These are phyloP conservation scores for Holothuria glaberrima DNA, from an alignment of 35 echinoderm and acorn worm species.

Conservation along the genomic window DNA sequence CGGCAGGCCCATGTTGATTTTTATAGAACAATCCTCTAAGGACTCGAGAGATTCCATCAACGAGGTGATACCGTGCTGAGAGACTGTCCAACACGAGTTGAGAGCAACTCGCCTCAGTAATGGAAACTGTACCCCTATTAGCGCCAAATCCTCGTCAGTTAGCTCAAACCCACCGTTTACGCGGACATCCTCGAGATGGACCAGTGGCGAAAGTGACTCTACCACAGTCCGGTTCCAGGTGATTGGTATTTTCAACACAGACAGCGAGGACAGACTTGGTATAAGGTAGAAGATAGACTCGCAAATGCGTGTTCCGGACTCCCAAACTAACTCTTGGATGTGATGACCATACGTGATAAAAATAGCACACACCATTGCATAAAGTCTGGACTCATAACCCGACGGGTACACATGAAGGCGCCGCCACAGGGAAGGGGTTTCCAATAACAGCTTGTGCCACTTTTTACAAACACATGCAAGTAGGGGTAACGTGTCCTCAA, in stretches of 20 bases:
- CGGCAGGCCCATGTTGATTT: slow-evolving; percentile 87
- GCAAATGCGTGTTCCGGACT: slow-evolving; percentile 74
- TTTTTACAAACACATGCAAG: slow-evolving; percentile 77
- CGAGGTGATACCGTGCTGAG: slow-evolving; percentile 60
- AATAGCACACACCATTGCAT: slow-evolving; percentile 61
- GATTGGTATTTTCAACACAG: slow-evolving; percentile 79
- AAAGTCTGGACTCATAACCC: slow-evolving; percentile 34
- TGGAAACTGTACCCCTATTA: slow-evolving; percentile 76
- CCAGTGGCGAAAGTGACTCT: slow-evolving; percentile 74
- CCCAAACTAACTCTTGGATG: slow-evolving; percentile 80
- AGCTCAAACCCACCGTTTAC: slow-evolving; percentile 94
- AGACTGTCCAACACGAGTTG: slow-evolving; percentile 82
- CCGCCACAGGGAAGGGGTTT: slow-evolving; percentile 79
- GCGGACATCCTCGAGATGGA: slow-evolving; percentile 67
- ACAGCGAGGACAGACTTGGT: slow-evolving; percentile 70
- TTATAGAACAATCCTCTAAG: slow-evolving; percentile 73
- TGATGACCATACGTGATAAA: slow-evolving; percentile 84
- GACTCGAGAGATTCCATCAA: slow-evolving; percentile 65
- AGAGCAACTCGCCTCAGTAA: slow-evolving; percentile 65
- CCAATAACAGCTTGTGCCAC: slow-evolving; percentile 79
- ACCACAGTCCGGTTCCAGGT: slow-evolving; percentile 87
- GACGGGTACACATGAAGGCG: slow-evolving; percentile 69
- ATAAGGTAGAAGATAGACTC: slow-evolving; percentile 84
- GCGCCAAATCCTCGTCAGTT: slow-evolving; percentile 72
- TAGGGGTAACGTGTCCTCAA: slow-evolving; percentile 77